Evolutionary conservation across 2,797 vertebrate genomes (phyloP).

Genomic region (Tapirus indicus): DNA sequence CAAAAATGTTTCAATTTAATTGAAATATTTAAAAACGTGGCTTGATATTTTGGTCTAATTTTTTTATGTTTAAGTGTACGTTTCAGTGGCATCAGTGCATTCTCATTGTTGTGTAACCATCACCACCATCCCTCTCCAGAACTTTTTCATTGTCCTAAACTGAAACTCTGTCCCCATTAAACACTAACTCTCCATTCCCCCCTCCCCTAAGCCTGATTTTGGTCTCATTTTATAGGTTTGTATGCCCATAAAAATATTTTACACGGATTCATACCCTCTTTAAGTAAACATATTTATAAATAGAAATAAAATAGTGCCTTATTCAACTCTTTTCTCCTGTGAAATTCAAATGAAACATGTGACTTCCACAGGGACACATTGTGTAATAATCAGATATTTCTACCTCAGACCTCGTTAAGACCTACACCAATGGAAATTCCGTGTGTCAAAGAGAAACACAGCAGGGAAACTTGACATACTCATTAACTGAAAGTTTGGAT

Average conservation of each 20-base stretch:
- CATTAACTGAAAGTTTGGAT: not conserved
- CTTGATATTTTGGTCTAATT: not conserved
- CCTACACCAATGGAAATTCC: not conserved
- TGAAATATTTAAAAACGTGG: not conserved
- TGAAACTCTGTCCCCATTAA: not conserved
- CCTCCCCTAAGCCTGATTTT: not conserved
- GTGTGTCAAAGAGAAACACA: not conserved
- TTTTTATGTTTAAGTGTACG: not conserved
- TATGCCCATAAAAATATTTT: constrained; percentile 1
- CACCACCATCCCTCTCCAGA: not conserved
- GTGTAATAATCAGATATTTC: not conserved
- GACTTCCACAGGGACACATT: not conserved
- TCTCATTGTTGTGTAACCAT: not conserved
- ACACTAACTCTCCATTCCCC: not conserved
- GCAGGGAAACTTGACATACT: not conserved
- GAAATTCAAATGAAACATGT: constrained; percentile 1
- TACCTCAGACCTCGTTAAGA: not conserved
- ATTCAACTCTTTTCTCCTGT: not conserved
- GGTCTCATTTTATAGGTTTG: not conserved
- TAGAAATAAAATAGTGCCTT: not conserved
- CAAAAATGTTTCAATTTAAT: not conserved
- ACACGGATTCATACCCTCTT: not conserved
- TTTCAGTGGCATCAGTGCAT: not conserved
- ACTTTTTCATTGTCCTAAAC: not conserved
- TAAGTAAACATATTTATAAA: constrained; percentile 14